Base-by-base conservation (phyloP, 2,797 vertebrate species). In the Poeciliopsis gracilis region DNA sequence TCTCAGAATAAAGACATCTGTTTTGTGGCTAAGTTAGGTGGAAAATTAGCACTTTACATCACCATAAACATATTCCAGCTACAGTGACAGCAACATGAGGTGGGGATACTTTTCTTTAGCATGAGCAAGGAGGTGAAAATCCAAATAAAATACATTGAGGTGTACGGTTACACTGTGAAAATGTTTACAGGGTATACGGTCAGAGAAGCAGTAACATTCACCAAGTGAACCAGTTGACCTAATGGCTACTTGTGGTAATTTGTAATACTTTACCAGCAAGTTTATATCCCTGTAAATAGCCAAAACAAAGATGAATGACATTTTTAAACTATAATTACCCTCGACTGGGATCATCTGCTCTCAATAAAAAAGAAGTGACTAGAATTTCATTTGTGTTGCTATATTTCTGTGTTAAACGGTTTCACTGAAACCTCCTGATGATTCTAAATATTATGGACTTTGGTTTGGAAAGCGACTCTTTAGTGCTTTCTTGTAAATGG, bases 381-480 rank as follows among this genome's bases (percentile, higher is more conserved):
- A n/a, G 0, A 71, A 75, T 75, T 43, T 41, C 1, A 73, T 80
- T 74, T 72, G 43, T 36, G 49, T 78, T 49, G 55, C 53, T 6
- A 7, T 51, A 80, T 72, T 77, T 78, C 47, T 43, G 61, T 67
- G 63, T 38, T 77, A 47, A 73, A 20, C 49, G 53, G 61, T 66
- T 86, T 66, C 41, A 73, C 33, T 36, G 38, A 71, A 74, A 75
- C 72, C 8, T 43, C 30, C 43, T 81, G 51, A 76, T 70, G 36
- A 75, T 74, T n/a, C 70, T 73, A 33, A 69, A 57, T 15, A 70
- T 75, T 30, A 41, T 55, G 16, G 36, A 70, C 33, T 41, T 76
- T 46, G 46, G 74, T 77, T 79, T 57, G 72, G 72, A 81, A 38
- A 70, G 66, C 45, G 47, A 9, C 10, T 15, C 66, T 55, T 43